Conservation (phyloP, 2,797 vertebrate species). For the Microcaecilia unicolor region DNA sequence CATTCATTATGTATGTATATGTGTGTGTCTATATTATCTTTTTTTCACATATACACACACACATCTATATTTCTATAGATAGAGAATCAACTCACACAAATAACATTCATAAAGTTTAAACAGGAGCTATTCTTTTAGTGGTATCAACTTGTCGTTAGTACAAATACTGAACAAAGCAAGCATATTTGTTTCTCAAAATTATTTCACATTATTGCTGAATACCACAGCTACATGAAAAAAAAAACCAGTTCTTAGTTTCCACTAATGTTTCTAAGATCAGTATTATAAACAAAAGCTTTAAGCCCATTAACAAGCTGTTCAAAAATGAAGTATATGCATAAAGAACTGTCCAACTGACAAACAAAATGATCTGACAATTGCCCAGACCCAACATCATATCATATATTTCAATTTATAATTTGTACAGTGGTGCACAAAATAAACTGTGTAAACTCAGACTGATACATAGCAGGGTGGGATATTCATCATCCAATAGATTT, state of each 20-base stretch:
- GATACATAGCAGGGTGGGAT: slow-evolving; percentile 23
- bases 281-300: slow-evolving; percentile 29
- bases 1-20: too few relatives aligned
- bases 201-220: slow-evolving; percentile 68
- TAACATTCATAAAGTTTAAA: slow-evolving; percentile 57
- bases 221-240: slow-evolving; percentile 46
- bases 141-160: slow-evolving; percentile 55
- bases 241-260: slow-evolving; percentile 40
- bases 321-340: slow-evolving; percentile 11
- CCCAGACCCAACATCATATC: slow-evolving; percentile 29
- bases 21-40: too few relatives aligned
- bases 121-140: slow-evolving; percentile 41
- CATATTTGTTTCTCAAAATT: slow-evolving; percentile 45
- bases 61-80: too few relatives aligned
- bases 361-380: slow-evolving; percentile 25
- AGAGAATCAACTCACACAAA: slow-evolving; percentile 48
- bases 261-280: slow-evolving; percentile 30
- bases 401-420: slow-evolving; percentile 16
- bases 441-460: background rate
- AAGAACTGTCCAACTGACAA: slow-evolving; percentile 33
- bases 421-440: slow-evolving; percentile 9
- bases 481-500: slow-evolving; percentile 14
- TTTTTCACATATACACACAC: too few relatives aligned
- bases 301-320: slow-evolving; percentile 16
- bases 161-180: slow-evolving; percentile 53